Evolutionary conservation across 2,113 vertebrate genomes (phyloP), one percentile per base, ranked within the genome.

Genomic region (Scytalopus superciliaris): DNA sequence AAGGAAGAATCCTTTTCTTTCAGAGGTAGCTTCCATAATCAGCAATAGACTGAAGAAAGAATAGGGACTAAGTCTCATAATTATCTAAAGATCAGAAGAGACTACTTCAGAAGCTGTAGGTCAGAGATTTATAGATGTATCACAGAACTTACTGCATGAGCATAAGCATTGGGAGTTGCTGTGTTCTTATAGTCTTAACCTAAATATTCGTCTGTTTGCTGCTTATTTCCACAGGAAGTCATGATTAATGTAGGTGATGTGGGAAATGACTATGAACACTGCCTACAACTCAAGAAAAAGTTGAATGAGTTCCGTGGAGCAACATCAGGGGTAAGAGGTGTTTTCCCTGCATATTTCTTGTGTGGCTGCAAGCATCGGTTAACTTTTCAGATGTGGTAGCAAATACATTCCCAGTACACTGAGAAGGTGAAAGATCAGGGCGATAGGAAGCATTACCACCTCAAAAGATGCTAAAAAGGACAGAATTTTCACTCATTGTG

Each of bases 181-280:
- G 12, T 91, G 24, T 53, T 87, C 55, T 77, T 63, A 22, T 73
- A 50, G 8, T 72, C 39, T 49, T 55, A 53, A 23, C 19, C 33
- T 87, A 55, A 79, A 47, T 72, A 25, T 75, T 83, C 77, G 28
- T 77, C 50, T 83, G 25, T 68, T 64, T 89, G 18, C 24, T 94
- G 56, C n/a, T 88, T 90, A 49, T 89, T 88, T 97, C 49, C 50
- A 25, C 94, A 99, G 99, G 99, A 99, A 95, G 98, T 98, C 85
- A 98, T 98, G 98, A 97, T 99, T 79, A 98, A 98, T n/a, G 67
- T 98, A 4, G 97, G 98, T 5, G 98, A 99, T 87, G 97, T 98
- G 35, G 99, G 99, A 60, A 98, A 97, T 90, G 98, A 99, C 94
- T 99, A 98, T 5, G 99, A 99, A 84, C 99, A 99, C 63, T 98